Evolutionary conservation across 1,140 invertebrate genomes (phyloP).

Genomic region (Halictus rubicundus): DNA sequence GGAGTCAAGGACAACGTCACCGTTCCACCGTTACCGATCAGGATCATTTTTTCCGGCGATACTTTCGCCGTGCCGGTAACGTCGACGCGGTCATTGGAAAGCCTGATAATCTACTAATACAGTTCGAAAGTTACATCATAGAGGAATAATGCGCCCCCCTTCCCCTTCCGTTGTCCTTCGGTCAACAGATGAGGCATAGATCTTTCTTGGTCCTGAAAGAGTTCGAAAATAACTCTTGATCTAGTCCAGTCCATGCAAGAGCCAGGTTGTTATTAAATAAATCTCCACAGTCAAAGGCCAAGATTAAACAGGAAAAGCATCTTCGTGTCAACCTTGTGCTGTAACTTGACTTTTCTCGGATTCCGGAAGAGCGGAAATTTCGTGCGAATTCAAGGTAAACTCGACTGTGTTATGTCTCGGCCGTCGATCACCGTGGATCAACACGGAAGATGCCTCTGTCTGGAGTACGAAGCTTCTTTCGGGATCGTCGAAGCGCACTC

Average conservation of each 20-base stretch:
- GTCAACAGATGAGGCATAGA: too few relatives aligned
- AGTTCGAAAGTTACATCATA: background rate
- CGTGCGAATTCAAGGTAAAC: background rate
- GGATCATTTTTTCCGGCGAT: background rate
- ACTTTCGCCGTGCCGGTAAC: background rate
- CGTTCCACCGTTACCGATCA: background rate
- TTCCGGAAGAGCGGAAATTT: background rate
- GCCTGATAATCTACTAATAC: background rate
- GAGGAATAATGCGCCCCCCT: too few relatives aligned
- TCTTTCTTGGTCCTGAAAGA: too few relatives aligned
- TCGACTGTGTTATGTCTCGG: background rate
- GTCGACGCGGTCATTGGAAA: too few relatives aligned
- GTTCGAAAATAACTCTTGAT: too few relatives aligned
- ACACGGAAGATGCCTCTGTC: background rate
- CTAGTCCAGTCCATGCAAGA: too few relatives aligned
- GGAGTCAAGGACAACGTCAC: conserved; percentile 19
- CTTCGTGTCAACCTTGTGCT: too few relatives aligned
- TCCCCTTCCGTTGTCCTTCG: too few relatives aligned
- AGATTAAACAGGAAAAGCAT: too few relatives aligned
- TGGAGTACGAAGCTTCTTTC: background rate
- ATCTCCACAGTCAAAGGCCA: too few relatives aligned
- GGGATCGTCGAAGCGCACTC: background rate
- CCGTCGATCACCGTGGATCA: conserved; percentile 6
- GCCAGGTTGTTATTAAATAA: too few relatives aligned
- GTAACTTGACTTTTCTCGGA: background rate